Evolutionary conservation across 2,888 invertebrate species (phyloP), one percentile per base, ranked within the genome.

Genomic region (Acronicta leporina): DNA sequence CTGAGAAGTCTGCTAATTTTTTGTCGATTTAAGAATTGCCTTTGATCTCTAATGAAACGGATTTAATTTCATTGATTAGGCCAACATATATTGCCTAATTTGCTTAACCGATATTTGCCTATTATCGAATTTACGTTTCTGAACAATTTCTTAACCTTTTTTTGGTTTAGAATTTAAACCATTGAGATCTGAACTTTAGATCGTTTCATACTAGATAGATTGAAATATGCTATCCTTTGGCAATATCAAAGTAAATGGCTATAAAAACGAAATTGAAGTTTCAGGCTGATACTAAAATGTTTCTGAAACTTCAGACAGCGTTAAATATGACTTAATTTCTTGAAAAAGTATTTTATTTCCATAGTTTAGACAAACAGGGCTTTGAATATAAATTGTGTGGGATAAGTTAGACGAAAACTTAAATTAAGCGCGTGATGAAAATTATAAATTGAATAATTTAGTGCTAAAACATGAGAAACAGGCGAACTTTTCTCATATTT

Each of bases 11-110:
- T 42, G 53, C 14, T 33, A 15, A 7, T 63, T 48, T 63, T 51
- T 62, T 44, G n/a, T 25, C 9, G 45, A 55, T 58, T 64, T 25
- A 30, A 48, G 58, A 40, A 8, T 49, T 30, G 56, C 11, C 25
- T 66, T 59, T 63, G 38, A 55, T 44, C 13, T 44, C 0, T 41
- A 49, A 25, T 45, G 0, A 46, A 40, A 35, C 55, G 7, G 5
- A 44, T 59, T 63, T 50, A 13, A 6, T 42, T 46, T 30, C n/a
- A 40, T 52, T 55, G 14, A 4, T 33, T 33, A 20, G n/a, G 35
- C 9, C 16, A 41, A 25, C 41, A 40, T 35, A 35, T 33, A 16
- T 33, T 7, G 16, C 25, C 25, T 13, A 6, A 44, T 44, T 13
- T 25, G 14, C 13, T 13, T 20, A 20, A 20, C 9, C 30, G 30